These are phyloP conservation scores for Cyprinodon brontotheroides DNA, from an alignment of 2,113 vertebrate genomes.

Conservation along the genomic window DNA sequence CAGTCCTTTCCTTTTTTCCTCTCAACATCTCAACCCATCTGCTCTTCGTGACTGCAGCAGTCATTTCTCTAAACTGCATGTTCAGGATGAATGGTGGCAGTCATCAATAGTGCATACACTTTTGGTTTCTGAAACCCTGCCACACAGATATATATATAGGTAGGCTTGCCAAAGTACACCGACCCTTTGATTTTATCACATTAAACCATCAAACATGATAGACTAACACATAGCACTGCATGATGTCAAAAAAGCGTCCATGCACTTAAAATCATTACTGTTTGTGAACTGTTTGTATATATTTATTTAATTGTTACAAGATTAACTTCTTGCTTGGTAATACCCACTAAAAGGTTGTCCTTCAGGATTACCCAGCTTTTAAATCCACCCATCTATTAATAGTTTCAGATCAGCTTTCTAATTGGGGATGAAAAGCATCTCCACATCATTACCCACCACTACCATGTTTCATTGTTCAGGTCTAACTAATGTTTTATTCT, in stretches of 20 bases:
- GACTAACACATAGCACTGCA: not conserved
- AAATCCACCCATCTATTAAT: no score
- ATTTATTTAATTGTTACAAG: not conserved
- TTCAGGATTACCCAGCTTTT: not conserved
- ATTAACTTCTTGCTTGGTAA: not conserved
- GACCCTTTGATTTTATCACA: not conserved
- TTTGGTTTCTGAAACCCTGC: not conserved
- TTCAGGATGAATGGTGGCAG: constrained; percentile 21
- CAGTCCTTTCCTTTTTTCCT: constrained; percentile 46
- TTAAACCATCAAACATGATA: not conserved
- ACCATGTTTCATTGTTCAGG: no score
- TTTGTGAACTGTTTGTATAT: no score
- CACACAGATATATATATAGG: not conserved
- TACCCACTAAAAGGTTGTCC: not conserved
- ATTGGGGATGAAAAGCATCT: no score
- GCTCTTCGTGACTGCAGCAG: constrained; percentile 65
- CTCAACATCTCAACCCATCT: constrained; percentile 79
- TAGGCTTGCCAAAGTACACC: not conserved
- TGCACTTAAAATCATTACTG: no score
- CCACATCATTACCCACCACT: no score
- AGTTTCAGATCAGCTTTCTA: no score
- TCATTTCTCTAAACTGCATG: constrained; percentile 45
- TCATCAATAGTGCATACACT: constrained; percentile 3
- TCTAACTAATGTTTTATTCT: no score
- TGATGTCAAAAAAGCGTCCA: not conserved